A percentile compares a stretch with the other conserved stretches of the same genome.
Conservation (phyloP, 2,888 invertebrate species). For the Cartodere bifasciata region DNA sequence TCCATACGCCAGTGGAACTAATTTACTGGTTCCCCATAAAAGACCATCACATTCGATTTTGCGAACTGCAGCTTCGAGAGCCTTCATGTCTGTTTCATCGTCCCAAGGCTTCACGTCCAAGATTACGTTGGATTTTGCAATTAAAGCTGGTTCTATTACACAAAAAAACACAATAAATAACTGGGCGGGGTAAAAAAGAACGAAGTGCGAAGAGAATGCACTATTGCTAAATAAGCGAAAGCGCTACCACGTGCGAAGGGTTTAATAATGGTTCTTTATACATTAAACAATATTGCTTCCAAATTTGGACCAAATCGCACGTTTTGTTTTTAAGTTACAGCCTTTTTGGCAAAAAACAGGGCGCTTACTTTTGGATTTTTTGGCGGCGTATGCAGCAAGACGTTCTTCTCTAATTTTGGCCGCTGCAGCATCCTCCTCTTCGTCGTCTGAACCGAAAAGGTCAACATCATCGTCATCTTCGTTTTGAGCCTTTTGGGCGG, state of each 20-base stretch:
- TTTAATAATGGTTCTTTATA: conserved; percentile 2
- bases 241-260: conserved; percentile 3
- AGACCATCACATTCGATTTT: conserved; percentile 72
- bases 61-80: conserved; percentile 69
- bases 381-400: conserved; percentile 77
- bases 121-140: conserved; percentile 91
- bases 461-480: conserved; percentile 64
- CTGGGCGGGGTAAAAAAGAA: not conserved
- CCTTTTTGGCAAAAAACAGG: conserved; percentile 3
- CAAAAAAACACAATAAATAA: conserved; percentile 11
- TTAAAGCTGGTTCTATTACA: conserved; percentile 60
- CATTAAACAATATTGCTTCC: conserved; percentile 4
- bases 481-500: conserved; percentile 17
- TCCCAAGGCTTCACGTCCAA: conserved; percentile 90
- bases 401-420: conserved; percentile 69
- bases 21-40: conserved; percentile 86
- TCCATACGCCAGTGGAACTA: conserved; percentile 84
- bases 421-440: conserved; percentile 61
- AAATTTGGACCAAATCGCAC: too few species aligned
- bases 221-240: too few species aligned
- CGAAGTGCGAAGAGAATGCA: too few species aligned
- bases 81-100: conserved; percentile 86
- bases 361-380: conserved; percentile 73
- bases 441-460: conserved; percentile 71
- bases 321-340: too few species aligned